Conservation (phyloP, 2,113 vertebrate genomes). For the Xiphophorus hellerii region DNA sequence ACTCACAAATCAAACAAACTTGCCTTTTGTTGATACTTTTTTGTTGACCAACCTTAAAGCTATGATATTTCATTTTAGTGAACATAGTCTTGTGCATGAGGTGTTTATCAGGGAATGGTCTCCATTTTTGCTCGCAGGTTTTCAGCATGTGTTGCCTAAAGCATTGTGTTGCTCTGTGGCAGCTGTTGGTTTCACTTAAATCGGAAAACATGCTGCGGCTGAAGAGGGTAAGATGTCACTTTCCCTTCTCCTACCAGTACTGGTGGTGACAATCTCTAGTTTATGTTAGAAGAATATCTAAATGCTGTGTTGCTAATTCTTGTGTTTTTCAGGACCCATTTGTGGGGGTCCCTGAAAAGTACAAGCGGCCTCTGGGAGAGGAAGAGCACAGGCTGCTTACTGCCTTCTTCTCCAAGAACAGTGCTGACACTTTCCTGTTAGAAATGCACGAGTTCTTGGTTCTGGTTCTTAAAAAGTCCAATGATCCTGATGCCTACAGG, state of each 20-base stretch:
- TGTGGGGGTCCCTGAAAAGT: conserved; percentile 73
- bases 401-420: conserved; percentile 81
- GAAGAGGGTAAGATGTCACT: conserved; percentile 78
- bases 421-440: conserved; percentile 86
- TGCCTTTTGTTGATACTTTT: not conserved
- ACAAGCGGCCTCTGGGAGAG: conserved; percentile 76
- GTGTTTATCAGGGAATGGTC: not conserved
- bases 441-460: conserved; percentile 93
- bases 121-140: conserved; percentile 73
- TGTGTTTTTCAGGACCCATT: conserved; percentile 88
- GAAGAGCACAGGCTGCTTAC: conserved; percentile 75
- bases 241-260: not conserved
- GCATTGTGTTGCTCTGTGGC: conserved; percentile 89
- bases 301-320: not conserved
- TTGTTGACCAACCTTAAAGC: not conserved
- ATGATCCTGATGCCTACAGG: conserved; percentile 70
- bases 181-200: conserved; percentile 87
- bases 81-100: not conserved
- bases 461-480: conserved; percentile 79
- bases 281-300: not conserved
- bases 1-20: not conserved
- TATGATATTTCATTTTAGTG: not conserved
- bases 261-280: not conserved
- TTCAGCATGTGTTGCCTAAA: conserved; percentile 83
- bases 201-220: conserved; percentile 89